These are phyloP conservation scores for Hartigia nigra DNA, from an alignment of 2,888 invertebrate genomes.

Conservation along the genomic window DNA sequence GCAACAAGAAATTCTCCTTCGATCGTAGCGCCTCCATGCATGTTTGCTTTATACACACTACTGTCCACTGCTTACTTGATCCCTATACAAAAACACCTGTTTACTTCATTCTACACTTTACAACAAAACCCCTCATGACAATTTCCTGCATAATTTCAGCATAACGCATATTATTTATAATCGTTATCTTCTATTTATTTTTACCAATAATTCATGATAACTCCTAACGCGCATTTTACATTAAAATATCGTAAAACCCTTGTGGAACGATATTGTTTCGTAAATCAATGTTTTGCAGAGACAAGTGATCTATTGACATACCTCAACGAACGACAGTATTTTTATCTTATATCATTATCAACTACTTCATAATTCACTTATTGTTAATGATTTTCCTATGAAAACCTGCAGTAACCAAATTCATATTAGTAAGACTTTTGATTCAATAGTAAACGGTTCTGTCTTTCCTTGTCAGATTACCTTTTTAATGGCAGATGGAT, in stretches of 20 bases:
- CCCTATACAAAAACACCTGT: neutral
- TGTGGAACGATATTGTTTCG: neutral
- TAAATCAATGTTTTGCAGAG: neutral
- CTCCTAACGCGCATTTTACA: neutral
- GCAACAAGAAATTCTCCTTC: constrained; percentile 42
- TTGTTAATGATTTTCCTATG: neutral
- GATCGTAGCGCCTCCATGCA: constrained; percentile 6
- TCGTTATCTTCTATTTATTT: neutral
- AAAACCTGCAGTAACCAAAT: neutral
- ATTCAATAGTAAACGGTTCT: neutral
- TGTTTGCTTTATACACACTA: neutral
- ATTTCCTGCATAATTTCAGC: neutral
- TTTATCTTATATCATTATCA: neutral
- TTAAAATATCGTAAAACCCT: neutral
- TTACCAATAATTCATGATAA: neutral
- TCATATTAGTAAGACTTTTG: neutral
- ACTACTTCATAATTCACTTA: neutral
- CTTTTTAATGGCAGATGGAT: neutral
- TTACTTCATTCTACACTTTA: neutral
- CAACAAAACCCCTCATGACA: neutral
- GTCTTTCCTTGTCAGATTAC: neutral
- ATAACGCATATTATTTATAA: neutral
- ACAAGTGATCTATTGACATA: neutral
- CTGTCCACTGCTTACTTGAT: neutral
- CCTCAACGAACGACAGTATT: neutral